Percentiles rank a stretch among this genome's conserved stretches.
Evolutionary conservation across 2,797 vertebrate genomes (phyloP).

Genomic region (Melanotaenia nigrans): DNA sequence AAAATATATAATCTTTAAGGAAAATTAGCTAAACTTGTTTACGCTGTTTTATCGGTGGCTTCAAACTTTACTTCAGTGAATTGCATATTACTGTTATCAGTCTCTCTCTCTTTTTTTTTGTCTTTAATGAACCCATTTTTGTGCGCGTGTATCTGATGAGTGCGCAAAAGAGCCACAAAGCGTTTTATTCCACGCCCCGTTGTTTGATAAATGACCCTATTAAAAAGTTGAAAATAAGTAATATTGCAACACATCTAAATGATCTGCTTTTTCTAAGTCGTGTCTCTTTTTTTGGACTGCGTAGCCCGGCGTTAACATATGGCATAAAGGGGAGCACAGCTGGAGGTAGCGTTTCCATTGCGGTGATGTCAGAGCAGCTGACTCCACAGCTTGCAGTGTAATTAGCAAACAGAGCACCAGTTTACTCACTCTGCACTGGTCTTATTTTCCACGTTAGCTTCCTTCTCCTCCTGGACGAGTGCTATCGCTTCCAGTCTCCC

Average conservation of each 20-base stretch:
- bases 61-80: constrained; percentile 46
- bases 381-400: constrained; percentile 97
- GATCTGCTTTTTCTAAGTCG: constrained; percentile 58
- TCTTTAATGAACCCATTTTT: constrained; percentile 7
- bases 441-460: constrained; percentile 70
- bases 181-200: constrained; percentile 22
- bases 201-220: constrained; percentile 14
- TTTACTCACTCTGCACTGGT: constrained; percentile 79
- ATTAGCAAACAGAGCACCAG: constrained; percentile 91
- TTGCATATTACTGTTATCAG: neutral
- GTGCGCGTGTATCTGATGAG: constrained; percentile 34
- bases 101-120: constrained; percentile 3
- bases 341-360: constrained; percentile 99
- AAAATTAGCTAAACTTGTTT: neutral
- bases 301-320: constrained; percentile 92
- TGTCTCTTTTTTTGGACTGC: constrained; percentile 76
- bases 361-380: constrained; percentile 99
- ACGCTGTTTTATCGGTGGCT: neutral
- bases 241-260: constrained; percentile 12
- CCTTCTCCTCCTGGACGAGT: constrained; percentile 61
- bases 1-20: neutral
- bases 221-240: constrained; percentile 34
- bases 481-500: constrained; percentile 43
- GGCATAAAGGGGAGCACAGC: constrained; percentile 99
- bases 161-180: constrained; percentile 36